Conservation (phyloP, 2,888 invertebrate species). For the Polymixis flavicincta region DNA sequence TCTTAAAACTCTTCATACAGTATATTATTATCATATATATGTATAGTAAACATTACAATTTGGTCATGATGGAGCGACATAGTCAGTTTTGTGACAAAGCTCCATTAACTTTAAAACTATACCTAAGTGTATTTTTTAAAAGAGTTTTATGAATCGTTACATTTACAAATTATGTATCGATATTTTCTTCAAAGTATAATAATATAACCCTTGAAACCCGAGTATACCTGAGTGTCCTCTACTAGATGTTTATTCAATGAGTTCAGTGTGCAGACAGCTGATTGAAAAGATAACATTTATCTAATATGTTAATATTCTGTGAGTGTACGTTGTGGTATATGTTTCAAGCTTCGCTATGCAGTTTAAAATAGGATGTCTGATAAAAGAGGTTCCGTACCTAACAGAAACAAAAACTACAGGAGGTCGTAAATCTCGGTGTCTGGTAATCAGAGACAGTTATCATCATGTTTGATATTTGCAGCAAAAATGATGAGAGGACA, state of each 20-base stretch:
- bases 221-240: background rate
- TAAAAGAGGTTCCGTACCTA: background rate
- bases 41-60: too few species aligned
- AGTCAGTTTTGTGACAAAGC: background rate
- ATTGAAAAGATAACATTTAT: constrained; percentile 47
- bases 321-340: background rate
- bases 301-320: constrained; percentile 40
- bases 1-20: background rate
- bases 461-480: background rate
- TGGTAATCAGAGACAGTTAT: background rate
- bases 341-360: background rate
- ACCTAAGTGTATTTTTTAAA: background rate
- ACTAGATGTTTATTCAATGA: constrained; percentile 44
- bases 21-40: too few species aligned
- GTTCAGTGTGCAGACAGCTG: constrained; percentile 40
- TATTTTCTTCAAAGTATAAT: background rate
- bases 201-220: background rate
- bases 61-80: too few species aligned
- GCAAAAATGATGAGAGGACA: background rate
- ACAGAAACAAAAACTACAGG: background rate
- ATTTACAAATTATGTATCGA: background rate
- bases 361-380: background rate
- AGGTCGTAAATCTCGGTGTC: background rate
- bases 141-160: background rate
- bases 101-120: too few species aligned